Percentiles rank a stretch among this genome's conserved stretches.
phyloP scores from a whole-genome alignment of 2,888 invertebrate species.

The Yponomeuta evonymella region DNA sequence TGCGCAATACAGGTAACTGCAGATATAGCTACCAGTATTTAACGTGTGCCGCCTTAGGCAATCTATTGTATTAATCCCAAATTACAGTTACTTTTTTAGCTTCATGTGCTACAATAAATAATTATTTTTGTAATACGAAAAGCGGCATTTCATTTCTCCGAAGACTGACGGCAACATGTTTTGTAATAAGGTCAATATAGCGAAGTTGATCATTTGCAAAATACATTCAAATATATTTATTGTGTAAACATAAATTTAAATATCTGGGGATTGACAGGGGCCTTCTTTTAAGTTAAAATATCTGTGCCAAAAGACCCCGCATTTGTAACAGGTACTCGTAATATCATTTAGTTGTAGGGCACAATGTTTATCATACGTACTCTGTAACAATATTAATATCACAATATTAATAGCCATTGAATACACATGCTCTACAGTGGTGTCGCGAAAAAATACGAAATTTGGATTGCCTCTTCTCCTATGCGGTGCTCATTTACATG shows the following conservation, averaged over 20 bases:
- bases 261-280: too few species aligned
- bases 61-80: conserved; percentile 3
- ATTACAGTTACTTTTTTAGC: neutral
- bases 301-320: too few species aligned
- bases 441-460: conserved; percentile 1
- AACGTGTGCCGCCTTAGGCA: neutral
- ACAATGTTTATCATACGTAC: neutral
- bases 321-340: too few species aligned
- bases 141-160: neutral
- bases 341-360: neutral
- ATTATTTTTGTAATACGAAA: neutral
- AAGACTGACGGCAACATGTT: neutral
- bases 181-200: neutral
- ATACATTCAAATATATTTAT: too few species aligned
- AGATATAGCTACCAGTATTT: neutral
- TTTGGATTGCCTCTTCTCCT: conserved; percentile 42
- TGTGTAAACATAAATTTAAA: too few species aligned
- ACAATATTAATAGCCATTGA: neutral
- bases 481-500: conserved; percentile 69
- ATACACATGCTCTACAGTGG: neutral
- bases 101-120: neutral
- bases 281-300: too few species aligned
- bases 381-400: neutral
- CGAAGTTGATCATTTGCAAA: neutral
- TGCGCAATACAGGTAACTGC: neutral